Percentiles rank a stretch among this genome's conserved stretches.
Evolutionary conservation across 2,113 vertebrate species (phyloP).

Genomic region (Sterrhoptilus dennistouni): DNA sequence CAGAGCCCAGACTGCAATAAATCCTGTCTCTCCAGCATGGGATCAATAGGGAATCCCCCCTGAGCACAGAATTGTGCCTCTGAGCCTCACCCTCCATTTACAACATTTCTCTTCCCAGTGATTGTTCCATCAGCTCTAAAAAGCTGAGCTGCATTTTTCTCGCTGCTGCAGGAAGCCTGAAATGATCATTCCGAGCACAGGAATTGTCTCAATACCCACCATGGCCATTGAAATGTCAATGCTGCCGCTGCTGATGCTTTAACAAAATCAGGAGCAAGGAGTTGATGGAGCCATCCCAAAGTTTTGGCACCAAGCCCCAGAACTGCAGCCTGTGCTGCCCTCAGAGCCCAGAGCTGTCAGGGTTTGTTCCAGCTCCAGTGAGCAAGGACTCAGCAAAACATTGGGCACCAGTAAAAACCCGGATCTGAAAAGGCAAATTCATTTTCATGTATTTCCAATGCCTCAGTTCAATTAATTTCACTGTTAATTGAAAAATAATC

Average conservation of each 20-base stretch:
- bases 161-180: not conserved
- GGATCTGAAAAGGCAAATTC: not conserved
- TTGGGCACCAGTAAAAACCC: rapidly evolving
- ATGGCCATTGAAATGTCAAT: not conserved
- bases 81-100: not conserved
- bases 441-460: not conserved
- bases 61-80: not conserved
- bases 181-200: rapidly evolving
- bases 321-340: not conserved
- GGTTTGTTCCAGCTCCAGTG: not conserved
- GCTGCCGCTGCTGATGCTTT: not conserved
- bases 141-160: not conserved
- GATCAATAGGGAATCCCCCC: not conserved
- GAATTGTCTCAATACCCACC: not conserved
- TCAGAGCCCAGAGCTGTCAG: not conserved
- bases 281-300: not conserved
- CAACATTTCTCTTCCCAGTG: not conserved
- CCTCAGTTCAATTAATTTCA: not conserved
- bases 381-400: not conserved
- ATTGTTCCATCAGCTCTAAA: not conserved
- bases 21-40: not conserved
- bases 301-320: not conserved
- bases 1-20: not conserved
- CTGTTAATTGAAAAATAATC: not conserved
- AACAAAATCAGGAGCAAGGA: not conserved